phyloP scores from a whole-genome alignment of 2,888 invertebrate species.

The Caenorhabditis sinica region DNA sequence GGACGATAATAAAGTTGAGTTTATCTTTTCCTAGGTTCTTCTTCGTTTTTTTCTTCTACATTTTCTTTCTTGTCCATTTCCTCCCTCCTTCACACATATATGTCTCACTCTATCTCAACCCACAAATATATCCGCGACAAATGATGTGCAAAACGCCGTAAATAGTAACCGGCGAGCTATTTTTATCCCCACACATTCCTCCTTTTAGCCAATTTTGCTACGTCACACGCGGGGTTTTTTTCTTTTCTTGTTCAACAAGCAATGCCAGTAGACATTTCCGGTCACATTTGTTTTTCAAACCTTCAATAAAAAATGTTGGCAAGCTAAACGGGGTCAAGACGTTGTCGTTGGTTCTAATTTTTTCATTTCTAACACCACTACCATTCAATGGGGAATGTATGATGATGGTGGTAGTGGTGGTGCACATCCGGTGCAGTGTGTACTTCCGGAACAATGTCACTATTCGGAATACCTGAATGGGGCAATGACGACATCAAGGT shows the following conservation, averaged over 20 bases:
- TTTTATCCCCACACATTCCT: conserved; percentile 39
- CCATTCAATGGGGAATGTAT: not conserved
- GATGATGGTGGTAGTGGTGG: not conserved
- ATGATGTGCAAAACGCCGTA: conserved; percentile 52
- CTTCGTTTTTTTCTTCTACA: not conserved
- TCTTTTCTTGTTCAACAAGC: conserved; percentile 55
- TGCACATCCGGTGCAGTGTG: conserved; percentile 56
- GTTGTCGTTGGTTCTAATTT: conserved; percentile 40
- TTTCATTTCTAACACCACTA: not conserved
- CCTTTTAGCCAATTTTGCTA: conserved; percentile 15
- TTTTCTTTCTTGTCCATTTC: not conserved
- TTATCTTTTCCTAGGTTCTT: conserved; percentile 25
- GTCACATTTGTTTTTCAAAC: conserved; percentile 38
- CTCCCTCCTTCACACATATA: conserved; percentile 1
- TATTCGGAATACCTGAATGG: conserved; percentile 18
- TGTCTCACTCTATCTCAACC: not conserved
- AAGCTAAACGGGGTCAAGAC: not conserved
- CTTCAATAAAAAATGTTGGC: not conserved
- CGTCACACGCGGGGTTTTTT: too few species aligned
- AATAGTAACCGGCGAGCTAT: conserved; percentile 55
- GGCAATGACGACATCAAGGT: conserved; percentile 21
- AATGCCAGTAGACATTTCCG: conserved; percentile 38
- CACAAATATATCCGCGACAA: conserved; percentile 10
- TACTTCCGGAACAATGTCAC: conserved; percentile 60
- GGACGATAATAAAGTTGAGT: conserved; percentile 39